Conservation (phyloP, 2,888 invertebrate species). For the Eilema depressum region DNA sequence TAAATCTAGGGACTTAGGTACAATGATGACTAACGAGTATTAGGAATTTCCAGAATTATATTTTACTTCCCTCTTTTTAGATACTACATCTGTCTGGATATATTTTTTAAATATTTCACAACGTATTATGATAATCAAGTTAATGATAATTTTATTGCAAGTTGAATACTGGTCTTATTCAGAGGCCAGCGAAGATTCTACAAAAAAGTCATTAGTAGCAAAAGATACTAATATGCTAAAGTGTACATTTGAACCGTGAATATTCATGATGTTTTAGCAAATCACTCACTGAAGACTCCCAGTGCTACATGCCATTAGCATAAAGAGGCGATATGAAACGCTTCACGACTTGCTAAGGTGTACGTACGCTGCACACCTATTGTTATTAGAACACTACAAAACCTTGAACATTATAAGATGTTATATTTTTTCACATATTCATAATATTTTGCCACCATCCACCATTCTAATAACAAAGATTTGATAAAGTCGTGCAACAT, state of each 20-base stretch:
- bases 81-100: background rate
- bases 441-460: too few species aligned
- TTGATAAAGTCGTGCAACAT: constrained; percentile 8
- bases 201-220: constrained; percentile 24
- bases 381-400: background rate
- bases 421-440: background rate
- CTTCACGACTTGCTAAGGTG: background rate
- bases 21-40: background rate
- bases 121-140: background rate
- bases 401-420: background rate
- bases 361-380: constrained; percentile 4
- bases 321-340: background rate
- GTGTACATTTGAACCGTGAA: constrained; percentile 35
- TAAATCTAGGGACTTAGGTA: background rate
- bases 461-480: too few species aligned
- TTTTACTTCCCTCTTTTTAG: background rate
- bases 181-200: constrained; percentile 15
- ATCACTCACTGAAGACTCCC: background rate
- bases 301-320: background rate
- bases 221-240: constrained; percentile 38
- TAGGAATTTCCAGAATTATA: background rate
- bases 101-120: background rate
- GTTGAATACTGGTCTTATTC: background rate
- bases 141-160: constrained; percentile 8
- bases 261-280: constrained; percentile 36